A percentile compares a stretch with the other conserved stretches of the same genome.
These are phyloP conservation scores for Notolepis coatsorum DNA, from an alignment of 2,797 vertebrate species.

Conservation along the genomic window DNA sequence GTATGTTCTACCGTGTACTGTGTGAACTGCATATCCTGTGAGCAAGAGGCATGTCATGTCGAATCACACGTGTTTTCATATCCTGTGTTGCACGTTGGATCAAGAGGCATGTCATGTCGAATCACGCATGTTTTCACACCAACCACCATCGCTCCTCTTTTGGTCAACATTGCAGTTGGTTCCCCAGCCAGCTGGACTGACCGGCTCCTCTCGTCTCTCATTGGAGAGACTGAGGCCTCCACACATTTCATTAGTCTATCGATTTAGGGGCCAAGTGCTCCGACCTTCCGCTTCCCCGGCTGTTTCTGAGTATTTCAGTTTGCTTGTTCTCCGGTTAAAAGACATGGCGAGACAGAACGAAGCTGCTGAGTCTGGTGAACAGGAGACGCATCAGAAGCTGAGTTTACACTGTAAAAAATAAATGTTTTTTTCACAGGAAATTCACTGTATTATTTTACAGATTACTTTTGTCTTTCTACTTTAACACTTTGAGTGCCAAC, in stretches of 20 bases:
- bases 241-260: slow-evolving; percentile 27
- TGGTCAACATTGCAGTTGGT: no score
- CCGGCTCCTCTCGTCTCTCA: slow-evolving; percentile 7
- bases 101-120: background rate
- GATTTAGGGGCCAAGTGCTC: slow-evolving; percentile 37
- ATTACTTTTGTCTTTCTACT: no score
- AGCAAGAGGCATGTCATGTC: background rate
- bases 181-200: background rate
- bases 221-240: slow-evolving; percentile 5
- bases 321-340: slow-evolving; percentile 50
- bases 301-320: slow-evolving; percentile 38
- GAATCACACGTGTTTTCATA: no score
- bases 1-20: background rate
- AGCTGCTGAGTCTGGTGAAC: slow-evolving; percentile 54
- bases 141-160: no score
- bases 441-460: no score
- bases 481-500: no score
- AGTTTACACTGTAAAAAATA: no score
- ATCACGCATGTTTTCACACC: no score
- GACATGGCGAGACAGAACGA: slow-evolving; percentile 11
- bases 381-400: slow-evolving; percentile 54
- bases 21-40: slow-evolving; percentile 4
- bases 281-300: slow-evolving; percentile 46
- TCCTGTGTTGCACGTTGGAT: no score
- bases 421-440: no score